Evolutionary conservation across 1,140 invertebrate genomes (phyloP).

Genomic region (Brachionus calyciflorus): DNA sequence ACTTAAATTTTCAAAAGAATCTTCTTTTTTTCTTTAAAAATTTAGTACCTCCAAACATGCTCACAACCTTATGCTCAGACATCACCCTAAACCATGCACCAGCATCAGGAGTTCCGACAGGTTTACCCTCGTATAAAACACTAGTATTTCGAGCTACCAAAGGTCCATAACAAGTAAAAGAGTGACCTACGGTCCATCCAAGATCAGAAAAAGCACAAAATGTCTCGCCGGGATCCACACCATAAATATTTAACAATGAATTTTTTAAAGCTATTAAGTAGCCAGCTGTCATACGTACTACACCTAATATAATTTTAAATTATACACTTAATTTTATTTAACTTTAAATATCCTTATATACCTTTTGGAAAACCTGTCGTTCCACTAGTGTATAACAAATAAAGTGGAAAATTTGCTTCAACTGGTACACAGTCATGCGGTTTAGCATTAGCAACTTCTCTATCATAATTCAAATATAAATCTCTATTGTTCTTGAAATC

Average conservation of each 20-base stretch:
- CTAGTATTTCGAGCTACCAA: slow-evolving; percentile 76
- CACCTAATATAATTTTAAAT: slow-evolving; percentile 51
- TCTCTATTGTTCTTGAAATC: slow-evolving; percentile 60
- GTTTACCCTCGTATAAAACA: slow-evolving; percentile 89
- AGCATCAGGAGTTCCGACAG: slow-evolving; percentile 83
- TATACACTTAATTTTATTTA: background rate
- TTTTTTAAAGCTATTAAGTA: slow-evolving; percentile 79
- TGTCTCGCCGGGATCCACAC: slow-evolving; percentile 72
- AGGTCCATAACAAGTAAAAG: slow-evolving; percentile 87
- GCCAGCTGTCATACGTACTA: slow-evolving; percentile 76
- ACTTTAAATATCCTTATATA: background rate
- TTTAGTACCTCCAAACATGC: slow-evolving; percentile 66
- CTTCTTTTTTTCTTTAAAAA: background rate
- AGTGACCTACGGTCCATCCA: slow-evolving; percentile 78
- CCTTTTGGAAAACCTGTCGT: slow-evolving; percentile 69
- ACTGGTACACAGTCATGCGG: slow-evolving; percentile 78
- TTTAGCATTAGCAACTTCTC: slow-evolving; percentile 66
- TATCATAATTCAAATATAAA: slow-evolving; percentile 74
- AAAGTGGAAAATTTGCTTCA: slow-evolving; percentile 81
- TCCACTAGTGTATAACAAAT: slow-evolving; percentile 88
- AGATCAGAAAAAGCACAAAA: slow-evolving; percentile 82
- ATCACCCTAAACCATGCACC: slow-evolving; percentile 86
- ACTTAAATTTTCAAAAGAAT: background rate
- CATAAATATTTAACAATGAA: slow-evolving; percentile 79
- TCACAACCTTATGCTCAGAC: slow-evolving; percentile 76